Evolutionary conservation across 1,140 invertebrate species (phyloP), one percentile per base, ranked within the genome.

Genomic region (Proales similis): DNA sequence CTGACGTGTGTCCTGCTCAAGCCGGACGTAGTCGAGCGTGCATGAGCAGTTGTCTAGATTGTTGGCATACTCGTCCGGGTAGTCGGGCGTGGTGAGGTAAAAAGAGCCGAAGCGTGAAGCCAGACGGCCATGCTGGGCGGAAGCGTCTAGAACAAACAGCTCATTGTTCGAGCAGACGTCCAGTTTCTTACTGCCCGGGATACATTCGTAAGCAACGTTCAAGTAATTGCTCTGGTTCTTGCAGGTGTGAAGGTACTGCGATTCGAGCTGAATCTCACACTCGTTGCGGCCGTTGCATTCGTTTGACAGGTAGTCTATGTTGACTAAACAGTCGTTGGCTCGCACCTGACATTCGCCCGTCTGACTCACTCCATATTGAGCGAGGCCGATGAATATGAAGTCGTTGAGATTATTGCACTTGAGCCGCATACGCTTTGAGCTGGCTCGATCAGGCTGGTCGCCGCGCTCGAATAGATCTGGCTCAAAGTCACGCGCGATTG

Each of bases 371-470:
- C 51, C 51, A 27, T 57, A 57, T 17, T 42, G 36, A 4, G 38
- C 45, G 27, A 30, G 51, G 7, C 51, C 51, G 4, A 57, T 57
- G 51, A 57, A 57, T 24, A 57, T 11, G 45, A 57, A 57, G 6
- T 57, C 51, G 30, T 57, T 57, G 1, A 57, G 17, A 42, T 57
- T 57, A n/a, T 36, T 11, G 30, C 51, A 57, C 22, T 57, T 57
- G 0, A 57, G 27, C 4, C 11, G 7, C 1, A 57, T 26, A 19
- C 30, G 29, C 17, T 57, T 57, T n/a, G 22, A 7, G 7, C 20
- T n/a, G n/a, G n/a, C 20, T 36, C 14, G 33, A 14, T 36, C 14
- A 9, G 14, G 9, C 20, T 39, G 51, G 33, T 11, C 12, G 3
- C 19, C 17, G 2, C 30, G n/a, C 17, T 32, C 30, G n/a, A 42